Evolutionary conservation across 2,888 invertebrate genomes (phyloP), one percentile per base, ranked within the genome.

Genomic region (Lissonota sp.): DNA sequence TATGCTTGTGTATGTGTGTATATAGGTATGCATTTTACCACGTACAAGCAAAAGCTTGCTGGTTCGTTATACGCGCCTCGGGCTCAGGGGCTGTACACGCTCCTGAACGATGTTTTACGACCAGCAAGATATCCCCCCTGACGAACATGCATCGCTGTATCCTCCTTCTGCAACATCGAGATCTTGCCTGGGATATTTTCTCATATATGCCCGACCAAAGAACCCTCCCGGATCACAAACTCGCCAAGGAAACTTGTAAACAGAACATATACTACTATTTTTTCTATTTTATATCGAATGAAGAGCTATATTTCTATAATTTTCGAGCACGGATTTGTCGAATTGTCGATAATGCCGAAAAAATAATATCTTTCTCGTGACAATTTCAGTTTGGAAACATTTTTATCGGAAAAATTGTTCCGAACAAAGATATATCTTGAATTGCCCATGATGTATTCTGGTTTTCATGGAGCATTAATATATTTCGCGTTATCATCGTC

Each of bases 51-150:
- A 73, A 46, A 73, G 72, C 57, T 76, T 46, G 51, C 55, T 57
- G 76, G 67, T 80, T 80, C 73, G 77, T 80, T 80, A 73, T 77
- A 73, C 42, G 69, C 73, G 73, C 73, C 80, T 63, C 46, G 63
- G 80, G 80, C 71, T 60, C 80, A 12, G 12, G 42, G 63, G 53
- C 53, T 42, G 55, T 39, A 72, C 80, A 64, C 60, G 46, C 58
- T 53, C 39, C 39, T 63, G 70, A 57, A 49, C 72, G 69, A 73
- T 73, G 77, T 63, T 80, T 80, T 77, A 77, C 77, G 80, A 80
- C 73, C 26, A 63, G 63, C 69, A 60, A 57, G 63, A 42, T 51
- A 70, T 73, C 57, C 64, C 64, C 73, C 64, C 51, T 64, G 63
- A 58, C 66, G 53, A 63, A 64, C 76, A 72, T 57, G 39, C 42